Evolutionary conservation across 2,113 vertebrate species (phyloP), one percentile per base, ranked within the genome.

Genomic region (Rhodinocichla rosea): DNA sequence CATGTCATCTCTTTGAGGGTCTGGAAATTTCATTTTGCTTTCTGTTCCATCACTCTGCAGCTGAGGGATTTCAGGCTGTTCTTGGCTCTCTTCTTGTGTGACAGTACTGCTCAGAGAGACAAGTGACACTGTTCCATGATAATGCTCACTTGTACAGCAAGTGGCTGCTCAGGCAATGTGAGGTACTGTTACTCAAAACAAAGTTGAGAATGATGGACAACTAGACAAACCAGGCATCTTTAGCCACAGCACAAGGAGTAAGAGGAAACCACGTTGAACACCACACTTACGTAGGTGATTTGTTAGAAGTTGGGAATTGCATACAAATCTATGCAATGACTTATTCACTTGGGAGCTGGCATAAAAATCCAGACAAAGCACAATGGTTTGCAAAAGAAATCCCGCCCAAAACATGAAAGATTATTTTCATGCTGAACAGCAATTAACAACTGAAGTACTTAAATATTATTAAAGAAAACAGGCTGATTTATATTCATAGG

Each of bases 1-100:
- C 96, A 96, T 97, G 78, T 98, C 97, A 83, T 98, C 97, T 86
- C 97, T 98, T 73, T 89, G 97, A 15, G 90, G 94, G 50, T 97
- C 96, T 74, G 96, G 92, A 87, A 95, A 82, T 85, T 87, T 97
- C 83, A 89, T 87, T 71, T 95, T 94, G 59, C 64, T 96, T 94
- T 87, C 94, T 73, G 96, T 92, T 88, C 88, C 87, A 87, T 79
- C 80, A 37, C 70, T 92, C 76, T 65, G 87, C 53, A 83, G 60
- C 44, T 92, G 94, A 87, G 53, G 91, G 69, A 94, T 96, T 95
- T 97, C 95, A 89, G 81, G 83, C 56, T 94, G 91, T 75, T 94
- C 93, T 39, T 83, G 87, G 59, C 74, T 92, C n/a, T 94, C 92
- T 70, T 97, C 96, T 94, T 39, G 93, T 75, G 91, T 85, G 57